Evolutionary conservation across 1,140 invertebrate genomes (phyloP), one percentile per base, ranked within the genome.

Genomic region (Drosophila prosaltans): DNA sequence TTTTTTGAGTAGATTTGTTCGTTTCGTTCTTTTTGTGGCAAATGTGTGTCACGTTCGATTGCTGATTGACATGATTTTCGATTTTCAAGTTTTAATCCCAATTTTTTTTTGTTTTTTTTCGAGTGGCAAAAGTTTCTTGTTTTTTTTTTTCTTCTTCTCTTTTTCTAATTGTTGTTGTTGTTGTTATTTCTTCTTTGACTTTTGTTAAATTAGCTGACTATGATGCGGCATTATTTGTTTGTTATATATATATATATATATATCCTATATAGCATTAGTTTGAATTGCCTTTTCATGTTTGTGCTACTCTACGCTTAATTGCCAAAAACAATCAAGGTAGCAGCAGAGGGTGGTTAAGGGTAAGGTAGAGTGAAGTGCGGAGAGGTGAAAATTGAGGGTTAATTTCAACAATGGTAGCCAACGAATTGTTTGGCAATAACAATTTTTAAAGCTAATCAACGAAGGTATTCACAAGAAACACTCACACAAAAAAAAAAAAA

Each of bases 21-120:
- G 40, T 11, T 45, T 7, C n/a, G 16, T 45, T 10, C 16, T 26
- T 28, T 16, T 21, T 16, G 28, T n/a, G 21, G 32, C 54, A 85
- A 85, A 85, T 85, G 82, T 85, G 82, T 85, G 82, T 86, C 82
- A 85, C 82, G 82, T 85, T 81, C 61, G 70, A 64, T 63, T 69
- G 58, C 62, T 85, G 82, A 85, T 85, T 85, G 82, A 85, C 77
- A 85, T 85, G 79, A 72, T 55, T 67, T 58, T 16, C 36, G 54
- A 43, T 36, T 63, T 54, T 16, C 9, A 21, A 30, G 51, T 28
- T 75, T 16, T 51, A 51, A 51, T 24, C 45, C 45, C 32, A 30
- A 16, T 16, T 16, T 30, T 30, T 30, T 30, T 30, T 30, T 30
- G 1, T 30, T 3, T 30, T 36, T 36, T 7, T 51, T 51, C 16